Percentiles rank a stretch among this genome's conserved stretches.
phyloP scores from a whole-genome alignment of 2,888 invertebrate genomes.

The Zaprionus bogoriensis region DNA sequence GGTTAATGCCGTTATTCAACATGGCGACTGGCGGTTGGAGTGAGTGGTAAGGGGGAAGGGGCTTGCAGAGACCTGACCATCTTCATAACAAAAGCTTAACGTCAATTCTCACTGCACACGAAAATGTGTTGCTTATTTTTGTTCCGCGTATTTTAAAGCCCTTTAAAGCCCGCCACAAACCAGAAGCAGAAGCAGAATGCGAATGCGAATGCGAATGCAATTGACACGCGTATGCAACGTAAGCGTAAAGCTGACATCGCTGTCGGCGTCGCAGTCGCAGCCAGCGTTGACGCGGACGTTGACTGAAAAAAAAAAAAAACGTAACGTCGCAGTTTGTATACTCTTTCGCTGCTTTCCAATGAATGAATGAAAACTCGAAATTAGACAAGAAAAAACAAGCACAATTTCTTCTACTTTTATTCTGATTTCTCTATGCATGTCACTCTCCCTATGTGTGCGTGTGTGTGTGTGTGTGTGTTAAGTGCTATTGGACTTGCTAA shows the following conservation, averaged over 20 bases:
- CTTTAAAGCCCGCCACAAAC: slow-evolving; percentile 13
- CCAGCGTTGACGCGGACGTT: slow-evolving; percentile 1
- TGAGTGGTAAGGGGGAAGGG: no score
- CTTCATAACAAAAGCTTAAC: slow-evolving; percentile 33
- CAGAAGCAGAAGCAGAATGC: no score
- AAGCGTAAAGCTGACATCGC: slow-evolving; percentile 16
- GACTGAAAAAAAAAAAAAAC: slow-evolving; percentile 1
- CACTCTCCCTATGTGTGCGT: slow-evolving; percentile 4
- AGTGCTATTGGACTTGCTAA: slow-evolving; percentile 57
- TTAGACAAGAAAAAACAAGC: neutral
- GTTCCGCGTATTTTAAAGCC: neutral
- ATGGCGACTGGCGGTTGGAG: no score
- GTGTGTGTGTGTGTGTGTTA: slow-evolving; percentile 15
- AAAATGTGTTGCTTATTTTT: slow-evolving; percentile 21
- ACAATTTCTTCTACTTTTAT: neutral
- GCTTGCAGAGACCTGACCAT: no score
- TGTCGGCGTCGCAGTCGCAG: neutral
- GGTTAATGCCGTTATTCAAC: slow-evolving; percentile 40
- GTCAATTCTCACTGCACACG: slow-evolving; percentile 35
- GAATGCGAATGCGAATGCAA: no score
- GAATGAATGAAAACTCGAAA: slow-evolving; percentile 49
- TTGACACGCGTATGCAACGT: slow-evolving; percentile 49
- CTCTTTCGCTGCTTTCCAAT: slow-evolving; percentile 16
- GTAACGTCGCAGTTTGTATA: slow-evolving; percentile 20
- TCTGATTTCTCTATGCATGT: neutral